Evolutionary conservation across 2,113 vertebrate genomes (phyloP).

Genomic region (Cyprinodon brontotheroides): DNA sequence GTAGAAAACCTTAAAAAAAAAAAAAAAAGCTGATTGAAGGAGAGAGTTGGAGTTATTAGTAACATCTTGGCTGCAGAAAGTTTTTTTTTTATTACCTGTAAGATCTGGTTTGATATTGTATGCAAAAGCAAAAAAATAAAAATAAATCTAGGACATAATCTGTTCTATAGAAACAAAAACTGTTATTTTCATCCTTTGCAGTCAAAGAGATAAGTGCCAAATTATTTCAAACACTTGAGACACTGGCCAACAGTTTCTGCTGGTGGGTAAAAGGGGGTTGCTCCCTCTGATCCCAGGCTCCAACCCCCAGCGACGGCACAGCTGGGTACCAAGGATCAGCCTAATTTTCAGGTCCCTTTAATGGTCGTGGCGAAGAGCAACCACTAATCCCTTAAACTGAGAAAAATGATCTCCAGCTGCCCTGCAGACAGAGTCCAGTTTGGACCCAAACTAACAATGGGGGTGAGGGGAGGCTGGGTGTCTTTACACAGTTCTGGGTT

Average conservation of each 20-base stretch:
- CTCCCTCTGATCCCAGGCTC: conserved; percentile 57
- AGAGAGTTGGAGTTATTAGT: conserved; percentile 77
- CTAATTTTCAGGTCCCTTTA: conserved; percentile 78
- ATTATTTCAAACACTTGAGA: conserved; percentile 61
- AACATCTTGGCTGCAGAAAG: conserved; percentile 73
- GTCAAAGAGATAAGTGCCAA: conserved; percentile 45
- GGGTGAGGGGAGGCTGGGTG: conserved; percentile 16
- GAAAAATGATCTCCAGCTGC: conserved; percentile 72
- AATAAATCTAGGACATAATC: conserved; percentile 55
- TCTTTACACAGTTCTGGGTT: conserved; percentile 42
- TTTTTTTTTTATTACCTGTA: conserved; percentile 57
- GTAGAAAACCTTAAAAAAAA: conserved; percentile 68
- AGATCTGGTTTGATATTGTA: conserved; percentile 64
- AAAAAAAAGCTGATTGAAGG: conserved; percentile 62
- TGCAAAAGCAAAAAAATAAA: conserved; percentile 56
- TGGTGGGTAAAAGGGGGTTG: conserved; percentile 30
- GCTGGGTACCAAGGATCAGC: conserved; percentile 74
- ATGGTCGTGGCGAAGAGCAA: conserved; percentile 70
- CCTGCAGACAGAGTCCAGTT: conserved; percentile 60
- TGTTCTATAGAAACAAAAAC: conserved; percentile 31
- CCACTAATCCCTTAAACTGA: conserved; percentile 76
- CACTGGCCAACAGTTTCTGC: conserved; percentile 50
- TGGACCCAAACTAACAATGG: conserved; percentile 38
- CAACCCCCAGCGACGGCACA: conserved; percentile 70
- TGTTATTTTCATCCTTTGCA: conserved; percentile 33